Base-by-base conservation (phyloP, 2,113 vertebrate species). In the Rhinolophus sinicus region DNA sequence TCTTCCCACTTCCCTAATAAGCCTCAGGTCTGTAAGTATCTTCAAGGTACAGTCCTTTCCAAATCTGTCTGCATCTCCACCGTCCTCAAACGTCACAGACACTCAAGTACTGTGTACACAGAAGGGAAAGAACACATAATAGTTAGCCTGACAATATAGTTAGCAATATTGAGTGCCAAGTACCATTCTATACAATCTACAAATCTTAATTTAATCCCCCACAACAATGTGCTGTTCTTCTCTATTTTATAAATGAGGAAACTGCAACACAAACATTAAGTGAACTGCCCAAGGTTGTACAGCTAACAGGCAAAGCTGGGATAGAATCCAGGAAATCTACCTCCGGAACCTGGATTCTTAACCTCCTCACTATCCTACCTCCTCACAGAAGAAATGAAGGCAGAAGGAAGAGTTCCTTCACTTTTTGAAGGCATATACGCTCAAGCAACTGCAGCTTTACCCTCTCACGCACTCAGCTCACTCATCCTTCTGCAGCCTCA, bases 261-360 rank as follows among this genome's bases (percentile, higher is more conserved):
- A 44, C 62, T 72, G n/a, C 95, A 88, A 90, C 35, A 81, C 40
- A 90, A 88, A 87, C 38, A 88, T 80, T 83, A 86, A 72, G 28
- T 80, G 73, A 89, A 86, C 14, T 90, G 38, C 14, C 24, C 89
- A 85, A 81, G 12, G n/a, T 3, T 93, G 28, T 54, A 80, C 5
- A 92, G 26, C 30, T 81, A 88, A 50, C 28, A 67, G 24, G 76
- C 54, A 94, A 78, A 87, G 28, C 2, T 72, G 30, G 35, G 52
- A 50, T 47, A 76, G 58, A 86, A 87, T 40, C 33, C n/a, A 76
- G 5, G 6, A 87, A 92, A 82, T 64, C 35, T 72, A 26, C 52
- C 38, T 90, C 62, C 54, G 72, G 33, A 92, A 70, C 30, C 52
- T 44, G 28, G 44, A 90, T n/a, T 93, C 40, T 69, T 26, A 93